Evolutionary conservation across 2,113 vertebrate genomes (phyloP), one percentile per base, ranked within the genome.

Genomic region (Cromileptes altivelis): DNA sequence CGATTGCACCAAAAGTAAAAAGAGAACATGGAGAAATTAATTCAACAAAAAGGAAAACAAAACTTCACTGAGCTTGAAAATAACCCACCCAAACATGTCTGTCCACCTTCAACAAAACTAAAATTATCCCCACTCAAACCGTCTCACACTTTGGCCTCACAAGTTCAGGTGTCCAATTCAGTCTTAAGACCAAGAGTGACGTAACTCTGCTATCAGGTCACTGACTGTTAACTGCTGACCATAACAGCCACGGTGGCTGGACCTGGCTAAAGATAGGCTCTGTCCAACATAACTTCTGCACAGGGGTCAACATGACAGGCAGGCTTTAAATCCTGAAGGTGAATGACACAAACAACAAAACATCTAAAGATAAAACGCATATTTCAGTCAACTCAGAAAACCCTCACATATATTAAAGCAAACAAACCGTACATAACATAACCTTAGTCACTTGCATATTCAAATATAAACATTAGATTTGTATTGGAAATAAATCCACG

Each of bases 401-500:
- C 30, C 23, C 45, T 53, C 45, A 23, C 0, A 3, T 17, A 7
- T 0, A 3, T 19, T 25, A 33, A 19, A 52, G 45, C 4, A 14
- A 23, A 61, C 21, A 58, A 21, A 30, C 33, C 12, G 14, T 18
- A 19, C 19, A 52, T 19, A 60, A 37, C 10, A 52, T 21, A 49
- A 49, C 3, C 25, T 15, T 19, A 47, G 25, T 10, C 25, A 37
- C 9, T 6, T 14, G 21, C 21, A 18, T 7, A 37, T 37, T 23
- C 2, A 13, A 11, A 55, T 45, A 13, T 23, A 9, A 58, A 30
- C 27, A 81, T 30, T 52, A 25, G 18, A 71, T 19, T 3, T 49
- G 8, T 1, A 12, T 6, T 2, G 12, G 17, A 60, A 56, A 45
- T 30, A 55, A 75, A 70, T 19, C 2, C 82, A 97, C 98, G 93